Percentiles rank a stretch among this genome's conserved stretches.
Conservation (phyloP, 2,888 invertebrate species). For the Galerucella pusilla region DNA sequence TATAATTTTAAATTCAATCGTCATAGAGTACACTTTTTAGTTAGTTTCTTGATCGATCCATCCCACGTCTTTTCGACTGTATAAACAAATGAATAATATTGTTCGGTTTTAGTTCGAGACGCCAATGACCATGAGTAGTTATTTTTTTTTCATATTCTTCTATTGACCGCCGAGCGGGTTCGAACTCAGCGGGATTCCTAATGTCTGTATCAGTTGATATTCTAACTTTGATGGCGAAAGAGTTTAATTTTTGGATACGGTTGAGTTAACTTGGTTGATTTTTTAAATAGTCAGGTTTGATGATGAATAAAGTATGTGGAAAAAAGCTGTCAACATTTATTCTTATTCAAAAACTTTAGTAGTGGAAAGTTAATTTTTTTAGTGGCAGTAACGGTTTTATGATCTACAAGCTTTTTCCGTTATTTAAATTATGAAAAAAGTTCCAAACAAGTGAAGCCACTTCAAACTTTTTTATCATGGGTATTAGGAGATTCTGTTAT, state of each 20-base stretch:
- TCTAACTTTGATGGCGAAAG: constrained; percentile 26
- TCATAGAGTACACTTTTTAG: constrained; percentile 3
- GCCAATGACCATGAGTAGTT: constrained; percentile 35
- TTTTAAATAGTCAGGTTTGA: constrained; percentile 2
- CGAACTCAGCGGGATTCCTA: constrained; percentile 45
- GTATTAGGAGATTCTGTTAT: too few species aligned
- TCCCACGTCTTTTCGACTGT: constrained; percentile 32
- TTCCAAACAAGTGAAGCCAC: too few species aligned
- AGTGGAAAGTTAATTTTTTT: too few species aligned
- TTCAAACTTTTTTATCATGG: too few species aligned
- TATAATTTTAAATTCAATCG: too few species aligned
- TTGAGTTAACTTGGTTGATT: constrained; percentile 2
- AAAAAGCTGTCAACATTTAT: background rate
- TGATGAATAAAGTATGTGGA: background rate
- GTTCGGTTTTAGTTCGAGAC: constrained; percentile 31
- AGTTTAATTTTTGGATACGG: constrained; percentile 10
- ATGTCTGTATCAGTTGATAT: constrained; percentile 43
- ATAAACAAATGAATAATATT: constrained; percentile 35
- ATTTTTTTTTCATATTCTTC: constrained; percentile 28
- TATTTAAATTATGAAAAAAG: too few species aligned
- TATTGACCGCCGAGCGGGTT: constrained; percentile 44
- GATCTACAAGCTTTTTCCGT: too few species aligned
- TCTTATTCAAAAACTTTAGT: too few species aligned
- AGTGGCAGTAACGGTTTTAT: too few species aligned
- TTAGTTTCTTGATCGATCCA: constrained; percentile 30